phyloP scores from a whole-genome alignment of 2,113 vertebrate species.

The Clupea harengus region DNA sequence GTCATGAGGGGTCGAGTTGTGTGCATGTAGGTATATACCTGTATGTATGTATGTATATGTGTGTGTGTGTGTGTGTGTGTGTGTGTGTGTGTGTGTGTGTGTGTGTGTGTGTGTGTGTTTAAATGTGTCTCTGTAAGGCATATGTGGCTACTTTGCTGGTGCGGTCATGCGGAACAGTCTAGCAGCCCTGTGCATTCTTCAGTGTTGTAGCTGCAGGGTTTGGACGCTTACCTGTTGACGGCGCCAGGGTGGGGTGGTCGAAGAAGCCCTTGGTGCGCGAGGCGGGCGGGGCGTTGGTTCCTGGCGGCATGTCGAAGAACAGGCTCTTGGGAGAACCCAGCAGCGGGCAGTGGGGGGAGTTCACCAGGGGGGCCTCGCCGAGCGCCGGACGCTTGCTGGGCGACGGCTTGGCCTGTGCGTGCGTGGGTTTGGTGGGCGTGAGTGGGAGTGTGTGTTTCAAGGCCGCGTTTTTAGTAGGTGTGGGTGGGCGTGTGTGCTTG shows the following conservation, averaged over 20 bases:
- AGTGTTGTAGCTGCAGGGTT: background rate
- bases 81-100: no score
- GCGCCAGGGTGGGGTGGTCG: constrained; percentile 68
- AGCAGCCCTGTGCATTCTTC: background rate
- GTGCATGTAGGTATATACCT: no score
- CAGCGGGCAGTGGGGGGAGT: constrained; percentile 58
- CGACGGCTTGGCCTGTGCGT: constrained; percentile 56
- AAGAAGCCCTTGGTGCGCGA: constrained; percentile 67
- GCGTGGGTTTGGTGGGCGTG: constrained; percentile 57
- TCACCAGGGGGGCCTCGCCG: constrained; percentile 31
- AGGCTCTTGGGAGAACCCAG: constrained; percentile 63
- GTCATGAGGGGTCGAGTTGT: no score
- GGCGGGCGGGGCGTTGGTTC: constrained; percentile 38
- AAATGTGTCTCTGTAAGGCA: no score
- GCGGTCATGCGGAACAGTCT: background rate
- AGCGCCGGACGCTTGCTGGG: constrained; percentile 15
- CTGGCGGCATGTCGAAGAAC: constrained; percentile 55
- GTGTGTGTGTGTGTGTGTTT: no score
- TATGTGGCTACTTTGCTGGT: no score
- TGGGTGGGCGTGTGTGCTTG: constrained; percentile 41
- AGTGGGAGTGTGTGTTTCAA: constrained; percentile 50
- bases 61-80: no score
- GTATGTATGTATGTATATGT: no score
- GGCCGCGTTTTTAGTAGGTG: constrained; percentile 54
- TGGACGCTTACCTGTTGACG: constrained; percentile 56